Evolutionary conservation across 2,113 vertebrate genomes (phyloP), one percentile per base, ranked within the genome.

Genomic region (Cavia aperea): DNA sequence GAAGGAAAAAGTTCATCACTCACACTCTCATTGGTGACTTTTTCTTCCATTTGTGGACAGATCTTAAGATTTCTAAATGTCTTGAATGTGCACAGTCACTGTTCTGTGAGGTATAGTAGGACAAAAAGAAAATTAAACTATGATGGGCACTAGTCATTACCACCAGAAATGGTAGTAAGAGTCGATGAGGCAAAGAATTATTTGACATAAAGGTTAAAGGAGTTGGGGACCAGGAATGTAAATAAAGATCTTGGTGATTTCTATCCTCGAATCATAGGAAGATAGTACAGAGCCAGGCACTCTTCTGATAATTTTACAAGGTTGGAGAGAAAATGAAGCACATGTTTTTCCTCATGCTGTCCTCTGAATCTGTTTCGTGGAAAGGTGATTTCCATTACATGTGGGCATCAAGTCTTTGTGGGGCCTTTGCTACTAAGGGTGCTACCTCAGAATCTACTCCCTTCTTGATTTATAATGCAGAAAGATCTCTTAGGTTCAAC

Each of bases 1-100:
- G 31, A 68, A 83, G 33, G 68, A 24, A 82, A 88, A 70, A 23
- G 11, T 70, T 83, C 15, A 24, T 66, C 77, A 89, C 36, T 63
- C 60, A 75, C 92, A 49, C 3, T 78, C 58, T 92, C 33, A 23
- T 84, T 54, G 75, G 54, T 66, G 18, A 79, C 10, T n/a, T 91
- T 87, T 56, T 58, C 36, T 90, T 13, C 36, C n/a, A 39, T 86
- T 86, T 94, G 65, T 66, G 81, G 81, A 65, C 24, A 70, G 54
- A 77, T 87, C n/a, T 84, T 77, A 88, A 86, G 46, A 88, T 51
- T 66, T 89, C 36, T 56, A 82, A 91, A 33, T 72, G 66, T 43
- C 62, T 90, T 70, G 18, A 75, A 62, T 7, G 15, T 14, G 1
- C 7, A 60, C 16, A 51, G 88, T 63, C 43, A n/a, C 33, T 92